phyloP scores from a whole-genome alignment of 2,797 vertebrate genomes.

The Onychomys torridus region DNA sequence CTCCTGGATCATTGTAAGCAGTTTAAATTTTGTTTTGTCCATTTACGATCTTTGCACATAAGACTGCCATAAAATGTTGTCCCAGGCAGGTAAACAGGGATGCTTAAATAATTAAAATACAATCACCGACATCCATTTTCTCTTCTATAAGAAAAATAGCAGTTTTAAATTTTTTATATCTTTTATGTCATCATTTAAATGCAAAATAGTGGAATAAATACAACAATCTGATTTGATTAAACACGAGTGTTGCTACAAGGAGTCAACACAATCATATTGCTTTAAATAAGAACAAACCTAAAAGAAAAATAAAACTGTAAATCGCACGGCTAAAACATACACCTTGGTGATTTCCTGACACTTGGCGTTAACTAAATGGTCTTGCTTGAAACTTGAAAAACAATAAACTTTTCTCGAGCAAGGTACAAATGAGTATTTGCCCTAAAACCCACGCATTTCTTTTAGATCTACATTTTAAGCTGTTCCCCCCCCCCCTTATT shows the following conservation, averaged over 20 bases:
- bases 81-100: slow-evolving; percentile 94
- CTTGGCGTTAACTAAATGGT: slow-evolving; percentile 90
- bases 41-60: slow-evolving; percentile 92
- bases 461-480: slow-evolving; percentile 80
- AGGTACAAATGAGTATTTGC: slow-evolving; percentile 86
- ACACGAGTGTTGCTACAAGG: slow-evolving; percentile 92
- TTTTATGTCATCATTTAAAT: slow-evolving; percentile 93
- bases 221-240: slow-evolving; percentile 95
- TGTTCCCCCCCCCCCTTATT: slow-evolving; percentile 76
- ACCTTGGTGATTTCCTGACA: slow-evolving; percentile 87
- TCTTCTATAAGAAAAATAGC: slow-evolving; percentile 95
- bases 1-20: slow-evolving; percentile 94
- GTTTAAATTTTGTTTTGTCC: slow-evolving; percentile 89
- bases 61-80: slow-evolving; percentile 92
- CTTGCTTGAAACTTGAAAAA: slow-evolving; percentile 84
- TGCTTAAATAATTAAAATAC: slow-evolving; percentile 97
- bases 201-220: slow-evolving; percentile 95
- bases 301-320: slow-evolving; percentile 87
- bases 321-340: slow-evolving; percentile 89
- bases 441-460: slow-evolving; percentile 84
- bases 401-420: slow-evolving; percentile 80
- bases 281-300: slow-evolving; percentile 93
- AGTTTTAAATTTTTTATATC: slow-evolving; percentile 94
- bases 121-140: slow-evolving; percentile 92
- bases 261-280: slow-evolving; percentile 93